Base-by-base conservation (phyloP, 2,888 invertebrate species). In the Drosophila neonasuta region DNA sequence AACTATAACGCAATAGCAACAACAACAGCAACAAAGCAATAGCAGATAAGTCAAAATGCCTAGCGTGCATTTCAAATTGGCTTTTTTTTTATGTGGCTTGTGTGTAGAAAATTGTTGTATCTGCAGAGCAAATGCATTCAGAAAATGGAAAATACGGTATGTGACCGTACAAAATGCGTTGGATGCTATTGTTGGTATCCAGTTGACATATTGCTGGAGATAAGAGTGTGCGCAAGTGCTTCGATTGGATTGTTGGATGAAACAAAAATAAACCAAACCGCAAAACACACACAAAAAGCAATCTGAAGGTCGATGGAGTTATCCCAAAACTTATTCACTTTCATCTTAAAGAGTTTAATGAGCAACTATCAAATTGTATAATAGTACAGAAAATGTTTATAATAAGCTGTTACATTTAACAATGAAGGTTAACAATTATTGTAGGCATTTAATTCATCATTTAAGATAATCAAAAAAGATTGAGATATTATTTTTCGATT, bases 141-240 rank as follows among this genome's bases (percentile, higher is more conserved):
- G 62, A 57, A 72, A 64, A 72, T 72, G 68, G 59, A 59, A 72
- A 72, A 72, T 59, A 56, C n/a, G n/a, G 36, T 5, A 36, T 68
- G 60, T 56, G 57, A 46, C 42, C 42, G 13, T 32, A 24, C 51
- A 20, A 58, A 48, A 51, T 68, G 68, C 64, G 57, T 72, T 63
- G 56, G 39, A 49, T 61, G 60, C 48, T 54, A 45, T 67, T 74
- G 74, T 71, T 70, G 58, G 45, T 62, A 41, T 6, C 49, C 54
- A 68, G 68, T 73, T 80, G 82, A 80, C 82, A 80, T 80, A 80
- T 80, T 82, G 73, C 62, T 48, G 68, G 68, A 70, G 82, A 76
- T 71, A 70, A 66, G 69, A 58, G 58, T 46, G 45, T 17, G 17
- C 20, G 52, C 29, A 52, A 45, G 44, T 46, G 20, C 55, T 36